Conservation (phyloP, 2,113 vertebrate species). For the Vulpes lagopus region DNA sequence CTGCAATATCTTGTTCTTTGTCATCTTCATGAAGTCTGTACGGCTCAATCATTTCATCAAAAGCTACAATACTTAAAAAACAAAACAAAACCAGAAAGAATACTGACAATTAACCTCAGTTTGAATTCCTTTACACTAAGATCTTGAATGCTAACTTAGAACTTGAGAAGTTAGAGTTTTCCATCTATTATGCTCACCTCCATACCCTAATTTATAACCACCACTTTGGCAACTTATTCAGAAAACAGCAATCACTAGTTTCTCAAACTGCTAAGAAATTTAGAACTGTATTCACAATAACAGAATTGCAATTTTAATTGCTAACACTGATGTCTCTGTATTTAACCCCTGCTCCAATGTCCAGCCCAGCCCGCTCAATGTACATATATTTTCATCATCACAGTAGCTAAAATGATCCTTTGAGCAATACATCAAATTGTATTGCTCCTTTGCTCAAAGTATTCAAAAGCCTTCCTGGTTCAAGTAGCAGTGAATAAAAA, state of each 20-base stretch:
- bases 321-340: neutral
- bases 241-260: neutral
- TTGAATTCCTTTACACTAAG: neutral
- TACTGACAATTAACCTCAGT: constrained; percentile 25
- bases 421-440: neutral
- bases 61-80: constrained; percentile 90
- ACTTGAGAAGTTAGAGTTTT: neutral
- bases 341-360: neutral
- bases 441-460: constrained; percentile 21
- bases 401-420: neutral
- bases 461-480: neutral
- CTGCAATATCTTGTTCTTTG: constrained; percentile 96
- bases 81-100: neutral
- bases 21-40: constrained; percentile 97
- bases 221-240: neutral
- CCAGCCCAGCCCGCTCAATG: neutral
- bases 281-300: neutral
- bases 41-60: constrained; percentile 97
- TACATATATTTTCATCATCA: neutral
- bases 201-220: neutral
- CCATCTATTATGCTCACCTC: neutral
- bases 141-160: constrained; percentile 41
- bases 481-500: neutral
- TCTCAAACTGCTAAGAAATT: neutral
- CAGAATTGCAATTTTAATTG: neutral